Conservation (phyloP, 2,797 vertebrate species). For the Lutjanus campechanus region DNA sequence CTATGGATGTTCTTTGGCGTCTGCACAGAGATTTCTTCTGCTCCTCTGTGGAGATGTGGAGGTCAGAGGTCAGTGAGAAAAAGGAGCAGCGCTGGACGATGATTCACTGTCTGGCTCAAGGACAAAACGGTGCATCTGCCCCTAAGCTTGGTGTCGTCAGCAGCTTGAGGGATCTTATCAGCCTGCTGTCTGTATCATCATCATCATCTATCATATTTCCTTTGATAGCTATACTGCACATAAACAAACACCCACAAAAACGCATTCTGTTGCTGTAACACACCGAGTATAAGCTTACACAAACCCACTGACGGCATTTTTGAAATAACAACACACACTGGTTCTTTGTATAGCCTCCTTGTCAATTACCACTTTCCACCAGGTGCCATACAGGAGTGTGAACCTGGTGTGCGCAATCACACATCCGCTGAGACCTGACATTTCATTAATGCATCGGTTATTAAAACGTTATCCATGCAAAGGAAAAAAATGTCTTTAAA, state of each 20-base stretch:
- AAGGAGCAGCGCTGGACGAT: background rate
- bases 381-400: background rate
- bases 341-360: background rate
- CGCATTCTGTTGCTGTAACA: background rate
- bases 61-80: constrained; percentile 27
- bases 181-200: background rate
- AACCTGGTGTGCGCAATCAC: constrained; percentile 24
- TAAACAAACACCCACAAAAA: constrained; percentile 16
- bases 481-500: background rate
- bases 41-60: background rate
- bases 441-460: constrained; percentile 23
- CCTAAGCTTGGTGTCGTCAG: background rate
- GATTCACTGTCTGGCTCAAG: background rate
- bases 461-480: background rate
- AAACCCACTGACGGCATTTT: background rate
- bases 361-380: constrained; percentile 4
- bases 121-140: background rate
- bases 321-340: background rate
- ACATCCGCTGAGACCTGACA: constrained; percentile 22
- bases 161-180: constrained; percentile 2
- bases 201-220: constrained; percentile 6
- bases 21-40: background rate
- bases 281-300: background rate
- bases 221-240: background rate
- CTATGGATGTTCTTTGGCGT: constrained; percentile 20